Evolutionary conservation across 2,888 invertebrate genomes (phyloP).

Genomic region (Antheraea assamensis): DNA sequence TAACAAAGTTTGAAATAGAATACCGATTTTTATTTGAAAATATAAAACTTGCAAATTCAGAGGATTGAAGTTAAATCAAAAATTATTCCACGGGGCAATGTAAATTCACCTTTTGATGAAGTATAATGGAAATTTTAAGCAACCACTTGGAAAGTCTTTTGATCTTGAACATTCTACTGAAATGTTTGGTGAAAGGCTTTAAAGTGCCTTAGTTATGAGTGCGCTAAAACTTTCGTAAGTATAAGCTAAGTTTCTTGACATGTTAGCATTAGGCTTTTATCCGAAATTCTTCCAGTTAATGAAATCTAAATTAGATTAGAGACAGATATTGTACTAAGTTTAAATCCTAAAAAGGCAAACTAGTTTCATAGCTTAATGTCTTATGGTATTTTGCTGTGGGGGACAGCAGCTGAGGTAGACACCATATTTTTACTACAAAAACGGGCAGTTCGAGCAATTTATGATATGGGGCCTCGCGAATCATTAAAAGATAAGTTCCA

Average conservation of each 20-base stretch:
- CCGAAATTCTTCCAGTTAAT: background rate
- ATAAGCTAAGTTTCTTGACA: constrained; percentile 43
- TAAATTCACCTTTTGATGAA: constrained; percentile 65
- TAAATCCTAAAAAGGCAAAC: background rate
- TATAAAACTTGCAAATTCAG: constrained; percentile 28
- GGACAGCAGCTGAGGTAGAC: no score
- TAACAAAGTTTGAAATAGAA: constrained; percentile 13
- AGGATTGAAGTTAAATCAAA: constrained; percentile 45
- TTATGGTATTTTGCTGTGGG: no score
- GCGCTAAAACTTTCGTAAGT: constrained; percentile 47
- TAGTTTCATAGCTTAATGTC: no score
- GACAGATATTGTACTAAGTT: background rate
- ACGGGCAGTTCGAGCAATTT: no score
- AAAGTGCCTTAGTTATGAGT: constrained; percentile 42
- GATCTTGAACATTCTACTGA: constrained; percentile 66
- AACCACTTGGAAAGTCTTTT: constrained; percentile 72
- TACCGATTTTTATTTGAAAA: constrained; percentile 14
- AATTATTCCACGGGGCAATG: constrained; percentile 53
- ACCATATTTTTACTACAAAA: no score
- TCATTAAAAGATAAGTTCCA: no score
- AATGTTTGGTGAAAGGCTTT: constrained; percentile 56
- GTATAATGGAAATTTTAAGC: constrained; percentile 72
- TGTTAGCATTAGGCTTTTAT: constrained; percentile 8
- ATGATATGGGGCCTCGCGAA: no score
- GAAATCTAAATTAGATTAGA: background rate